Conservation (phyloP, 2,113 vertebrate genomes). For the Diphyllodes magnificus region DNA sequence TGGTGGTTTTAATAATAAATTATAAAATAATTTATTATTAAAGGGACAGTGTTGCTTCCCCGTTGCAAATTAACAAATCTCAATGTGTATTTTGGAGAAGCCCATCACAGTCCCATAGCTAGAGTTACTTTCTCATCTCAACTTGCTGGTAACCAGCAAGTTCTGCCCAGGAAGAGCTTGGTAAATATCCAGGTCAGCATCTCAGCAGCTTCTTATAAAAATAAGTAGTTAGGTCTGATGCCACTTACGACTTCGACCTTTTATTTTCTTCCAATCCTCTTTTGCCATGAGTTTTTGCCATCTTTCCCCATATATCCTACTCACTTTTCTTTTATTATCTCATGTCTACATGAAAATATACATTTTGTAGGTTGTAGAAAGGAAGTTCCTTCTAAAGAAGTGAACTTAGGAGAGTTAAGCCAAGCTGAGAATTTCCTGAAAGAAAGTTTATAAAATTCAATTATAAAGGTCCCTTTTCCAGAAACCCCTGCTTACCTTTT, state of each 20-base stretch:
- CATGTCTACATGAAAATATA: not conserved
- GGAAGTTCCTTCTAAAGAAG: not conserved
- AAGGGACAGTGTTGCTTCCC: not conserved
- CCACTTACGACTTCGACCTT: not conserved
- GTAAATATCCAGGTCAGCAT: not conserved
- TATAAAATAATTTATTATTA: not conserved
- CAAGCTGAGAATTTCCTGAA: not conserved
- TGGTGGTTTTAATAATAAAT: not conserved
- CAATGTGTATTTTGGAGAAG: not conserved
- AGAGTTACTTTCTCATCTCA: not conserved
- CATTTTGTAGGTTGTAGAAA: not conserved
- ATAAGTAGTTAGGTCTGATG: not conserved
- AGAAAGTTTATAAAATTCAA: not conserved
- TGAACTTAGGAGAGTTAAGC: not conserved
- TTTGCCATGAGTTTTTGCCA: not conserved
- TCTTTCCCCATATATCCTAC: not conserved
- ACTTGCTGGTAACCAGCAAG: not conserved
- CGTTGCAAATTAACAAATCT: fast-evolving
- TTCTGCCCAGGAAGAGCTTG: not conserved
- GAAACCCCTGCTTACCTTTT: not conserved
- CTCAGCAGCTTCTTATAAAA: not conserved
- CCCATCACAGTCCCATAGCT: no score
- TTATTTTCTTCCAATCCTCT: not conserved
- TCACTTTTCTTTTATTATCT: not conserved
- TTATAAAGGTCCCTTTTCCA: not conserved